phyloP scores from a whole-genome alignment of 1,140 invertebrate genomes.

The Portunus trituberculatus region DNA sequence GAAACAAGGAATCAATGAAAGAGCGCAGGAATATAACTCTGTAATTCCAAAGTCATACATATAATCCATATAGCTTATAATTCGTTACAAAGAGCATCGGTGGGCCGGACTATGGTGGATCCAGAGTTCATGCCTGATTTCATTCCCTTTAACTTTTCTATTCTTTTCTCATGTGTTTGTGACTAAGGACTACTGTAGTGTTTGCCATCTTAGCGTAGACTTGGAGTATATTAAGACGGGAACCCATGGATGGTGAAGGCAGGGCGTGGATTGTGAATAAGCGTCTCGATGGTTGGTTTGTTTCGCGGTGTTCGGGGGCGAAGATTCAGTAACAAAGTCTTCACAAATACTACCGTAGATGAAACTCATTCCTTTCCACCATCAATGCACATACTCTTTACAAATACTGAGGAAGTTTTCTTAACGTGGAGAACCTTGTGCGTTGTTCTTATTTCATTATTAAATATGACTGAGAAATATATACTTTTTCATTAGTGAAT shows the following conservation, averaged over 20 bases:
- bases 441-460: too few relatives aligned
- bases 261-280: too few relatives aligned
- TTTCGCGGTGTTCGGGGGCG: not conserved
- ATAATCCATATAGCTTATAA: slow-evolving; percentile 5
- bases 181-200: not conserved
- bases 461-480: too few relatives aligned
- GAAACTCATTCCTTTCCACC: not conserved
- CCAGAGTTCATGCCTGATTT: not conserved
- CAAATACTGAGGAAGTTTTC: too few relatives aligned
- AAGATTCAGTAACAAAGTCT: not conserved
- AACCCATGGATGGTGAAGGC: not conserved
- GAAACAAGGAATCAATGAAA: too few relatives aligned
- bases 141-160: not conserved
- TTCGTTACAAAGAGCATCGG: slow-evolving; percentile 11
- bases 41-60: slow-evolving; percentile 12
- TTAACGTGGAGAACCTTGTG: too few relatives aligned
- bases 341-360: not conserved
- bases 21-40: not conserved
- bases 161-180: not conserved
- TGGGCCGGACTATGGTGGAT: not conserved
- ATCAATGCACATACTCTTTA: not conserved
- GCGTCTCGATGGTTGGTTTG: not conserved
- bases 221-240: not conserved
- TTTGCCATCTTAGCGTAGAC: not conserved
- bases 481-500: not conserved